These are phyloP conservation scores for Amphibalanus amphitrite DNA, from an alignment of 1,140 invertebrate species.

Conservation along the genomic window DNA sequence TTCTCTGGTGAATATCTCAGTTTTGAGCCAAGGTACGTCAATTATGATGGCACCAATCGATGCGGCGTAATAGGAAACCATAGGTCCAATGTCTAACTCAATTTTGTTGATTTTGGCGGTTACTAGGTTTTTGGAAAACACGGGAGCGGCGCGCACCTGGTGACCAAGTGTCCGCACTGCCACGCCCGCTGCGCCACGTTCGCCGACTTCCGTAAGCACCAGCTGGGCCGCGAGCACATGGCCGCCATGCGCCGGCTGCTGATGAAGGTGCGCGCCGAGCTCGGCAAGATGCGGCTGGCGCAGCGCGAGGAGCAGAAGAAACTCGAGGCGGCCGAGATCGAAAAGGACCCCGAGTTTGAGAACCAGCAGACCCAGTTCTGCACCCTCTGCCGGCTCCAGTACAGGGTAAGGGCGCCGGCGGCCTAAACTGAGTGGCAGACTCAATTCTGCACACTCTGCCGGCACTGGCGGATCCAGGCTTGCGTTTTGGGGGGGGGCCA, in stretches of 20 bases:
- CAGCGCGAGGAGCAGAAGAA: background rate
- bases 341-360: background rate
- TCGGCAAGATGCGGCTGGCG: background rate
- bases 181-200: background rate
- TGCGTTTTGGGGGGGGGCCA: no score
- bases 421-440: no score
- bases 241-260: background rate
- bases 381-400: background rate
- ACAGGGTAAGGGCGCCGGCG: background rate
- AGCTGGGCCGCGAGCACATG: background rate
- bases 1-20: no score
- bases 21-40: no score
- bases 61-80: no score
- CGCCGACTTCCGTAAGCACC: background rate
- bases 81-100: no score
- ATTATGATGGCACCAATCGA: no score
- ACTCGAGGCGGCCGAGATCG: background rate
- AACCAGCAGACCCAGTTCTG: background rate
- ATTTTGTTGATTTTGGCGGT: no score
- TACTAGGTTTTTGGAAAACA: no score
- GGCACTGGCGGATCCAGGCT: no score
- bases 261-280: background rate
- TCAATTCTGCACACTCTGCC: background rate
- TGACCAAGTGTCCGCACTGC: constrained; percentile 1
- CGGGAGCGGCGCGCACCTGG: no score